A percentile compares a stretch with the other conserved stretches of the same genome.
These are phyloP conservation scores for Zygogramma bicolorata DNA, from an alignment of 2,888 invertebrate genomes.

Conservation along the genomic window DNA sequence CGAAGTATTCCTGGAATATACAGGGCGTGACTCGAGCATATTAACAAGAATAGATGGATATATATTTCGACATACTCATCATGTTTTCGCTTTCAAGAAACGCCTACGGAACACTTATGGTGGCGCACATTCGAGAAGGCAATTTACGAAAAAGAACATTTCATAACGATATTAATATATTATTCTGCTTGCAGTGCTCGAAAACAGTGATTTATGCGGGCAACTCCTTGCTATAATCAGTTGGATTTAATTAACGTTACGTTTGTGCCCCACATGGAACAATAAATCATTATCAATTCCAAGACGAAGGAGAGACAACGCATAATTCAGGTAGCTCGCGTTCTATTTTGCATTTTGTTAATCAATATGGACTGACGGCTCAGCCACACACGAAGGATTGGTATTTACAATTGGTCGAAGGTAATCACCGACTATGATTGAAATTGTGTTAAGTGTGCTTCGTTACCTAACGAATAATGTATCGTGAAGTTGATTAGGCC, in stretches of 20 bases:
- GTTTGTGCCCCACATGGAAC: slow-evolving; percentile 2
- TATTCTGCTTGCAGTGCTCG: background rate
- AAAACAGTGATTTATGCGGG: background rate
- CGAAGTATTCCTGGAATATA: too few species aligned
- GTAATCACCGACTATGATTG: background rate
- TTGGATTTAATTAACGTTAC: background rate
- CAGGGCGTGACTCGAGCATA: too few species aligned
- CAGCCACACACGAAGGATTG: background rate
- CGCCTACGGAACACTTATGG: background rate
- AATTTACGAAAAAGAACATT: slow-evolving; percentile 1
- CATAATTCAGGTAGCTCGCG: slow-evolving; percentile 4
- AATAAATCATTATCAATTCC: slow-evolving; percentile 4
- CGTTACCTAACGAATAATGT: background rate
- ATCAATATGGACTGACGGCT: background rate
- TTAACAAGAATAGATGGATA: background rate
- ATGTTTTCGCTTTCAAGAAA: background rate
- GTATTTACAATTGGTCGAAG: background rate
- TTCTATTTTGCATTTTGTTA: slow-evolving; percentile 6
- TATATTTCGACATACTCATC: background rate
- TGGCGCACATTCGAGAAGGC: background rate
- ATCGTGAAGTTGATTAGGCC: too few species aligned
- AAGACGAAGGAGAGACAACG: slow-evolving; percentile 2
- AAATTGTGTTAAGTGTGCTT: background rate
- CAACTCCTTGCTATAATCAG: background rate
- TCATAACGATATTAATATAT: background rate